These are phyloP conservation scores for Origma solitaria DNA, from an alignment of 2,113 vertebrate genomes.

Conservation along the genomic window DNA sequence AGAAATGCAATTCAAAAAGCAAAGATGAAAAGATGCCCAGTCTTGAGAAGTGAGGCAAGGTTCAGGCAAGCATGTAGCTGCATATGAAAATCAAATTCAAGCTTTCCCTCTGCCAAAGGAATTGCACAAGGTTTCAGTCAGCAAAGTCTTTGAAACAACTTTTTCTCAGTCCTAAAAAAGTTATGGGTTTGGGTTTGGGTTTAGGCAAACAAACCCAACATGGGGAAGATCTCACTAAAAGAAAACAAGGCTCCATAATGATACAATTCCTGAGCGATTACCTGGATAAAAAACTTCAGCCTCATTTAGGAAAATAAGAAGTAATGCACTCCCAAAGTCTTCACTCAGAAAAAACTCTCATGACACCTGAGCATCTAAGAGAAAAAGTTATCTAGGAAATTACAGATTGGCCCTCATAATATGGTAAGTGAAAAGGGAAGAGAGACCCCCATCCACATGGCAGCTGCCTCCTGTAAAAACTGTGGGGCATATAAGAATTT, in stretches of 20 bases:
- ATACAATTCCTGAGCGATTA: fast-evolving
- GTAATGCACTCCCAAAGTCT: not conserved
- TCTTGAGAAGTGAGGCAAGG: not conserved
- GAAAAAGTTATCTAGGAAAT: not conserved
- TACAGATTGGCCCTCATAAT: not conserved
- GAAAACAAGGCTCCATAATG: not conserved
- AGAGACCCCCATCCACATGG: not conserved
- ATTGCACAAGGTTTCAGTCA: not conserved
- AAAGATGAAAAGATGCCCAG: not conserved
- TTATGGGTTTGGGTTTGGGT: not conserved
- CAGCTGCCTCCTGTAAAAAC: not conserved
- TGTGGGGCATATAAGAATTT: not conserved
- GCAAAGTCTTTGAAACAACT: not conserved
- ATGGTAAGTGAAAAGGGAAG: not conserved
- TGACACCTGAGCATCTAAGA: not conserved
- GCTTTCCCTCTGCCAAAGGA: not conserved
- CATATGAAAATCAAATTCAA: slow-evolving; percentile 7
- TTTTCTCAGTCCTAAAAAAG: not conserved
- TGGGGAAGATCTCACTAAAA: not conserved
- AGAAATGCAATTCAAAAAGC: not conserved
- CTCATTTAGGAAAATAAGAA: not conserved
- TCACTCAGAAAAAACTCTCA: not conserved
- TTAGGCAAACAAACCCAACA: not conserved
- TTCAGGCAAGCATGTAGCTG: slow-evolving; percentile 27
- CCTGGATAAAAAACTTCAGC: not conserved